Evolutionary conservation across 2,113 vertebrate species (phyloP).

Genomic region (Nymphicus hollandicus): DNA sequence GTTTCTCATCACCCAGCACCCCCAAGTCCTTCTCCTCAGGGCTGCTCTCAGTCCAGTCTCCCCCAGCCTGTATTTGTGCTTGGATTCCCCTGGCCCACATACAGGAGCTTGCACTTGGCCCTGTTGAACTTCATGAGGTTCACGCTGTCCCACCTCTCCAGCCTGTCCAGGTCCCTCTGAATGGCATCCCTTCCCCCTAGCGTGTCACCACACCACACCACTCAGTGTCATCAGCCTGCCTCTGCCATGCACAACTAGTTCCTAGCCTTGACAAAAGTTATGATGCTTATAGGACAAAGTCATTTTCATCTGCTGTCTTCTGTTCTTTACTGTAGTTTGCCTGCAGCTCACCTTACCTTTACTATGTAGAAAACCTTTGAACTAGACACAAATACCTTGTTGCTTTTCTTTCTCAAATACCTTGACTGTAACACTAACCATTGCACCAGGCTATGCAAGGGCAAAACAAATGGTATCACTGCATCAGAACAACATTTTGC

Average conservation of each 20-base stretch:
- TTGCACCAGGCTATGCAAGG: background rate
- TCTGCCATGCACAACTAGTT: background rate
- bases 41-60: background rate
- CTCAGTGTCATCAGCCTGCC: background rate
- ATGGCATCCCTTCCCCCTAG: background rate
- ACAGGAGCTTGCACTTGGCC: background rate
- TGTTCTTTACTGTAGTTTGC: background rate
- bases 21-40: background rate
- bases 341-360: background rate
- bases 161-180: background rate
- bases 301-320: background rate
- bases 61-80: background rate
- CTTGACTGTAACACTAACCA: background rate
- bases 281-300: background rate
- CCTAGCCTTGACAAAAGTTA: background rate
- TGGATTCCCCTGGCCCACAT: background rate
- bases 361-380: background rate
- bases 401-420: background rate
- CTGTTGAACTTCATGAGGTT: background rate
- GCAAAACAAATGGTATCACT: background rate
- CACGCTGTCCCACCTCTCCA: background rate
- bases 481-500: background rate
- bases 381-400: background rate
- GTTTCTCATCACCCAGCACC: background rate
- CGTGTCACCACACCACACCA: background rate